Evolutionary conservation across 2,888 invertebrate genomes (phyloP), one percentile per base, ranked within the genome.

Genomic region (Andrena marginata): DNA sequence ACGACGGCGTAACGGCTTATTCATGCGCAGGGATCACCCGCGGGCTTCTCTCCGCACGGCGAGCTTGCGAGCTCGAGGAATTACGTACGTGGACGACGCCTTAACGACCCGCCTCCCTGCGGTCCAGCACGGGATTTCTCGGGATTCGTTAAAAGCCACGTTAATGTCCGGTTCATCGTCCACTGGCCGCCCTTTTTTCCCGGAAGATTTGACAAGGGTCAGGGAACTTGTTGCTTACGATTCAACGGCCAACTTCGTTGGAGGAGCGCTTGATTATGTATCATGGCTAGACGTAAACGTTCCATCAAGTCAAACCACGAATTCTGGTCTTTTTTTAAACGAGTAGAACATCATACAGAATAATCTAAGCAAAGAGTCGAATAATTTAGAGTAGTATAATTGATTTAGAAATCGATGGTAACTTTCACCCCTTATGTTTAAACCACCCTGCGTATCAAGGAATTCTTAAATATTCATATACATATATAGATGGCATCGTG

Each of bases 1-100:
- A 87, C 84, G 87, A 83, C 79, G 42, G 60, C 86, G 87, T 93
- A 91, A 92, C 93, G 89, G 90, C 90, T 93, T 92, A 93, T 93
- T 93, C 93, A 92, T 93, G 91, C 90, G 88, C 83, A 79, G 87
- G 88, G 87, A 90, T 90, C 89, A 89, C 88, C 82, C 84, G 80
- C 85, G 67, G 81, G 71, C 77, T 80, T 81, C 79, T 71, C 72
- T 71, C 72, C 10, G 71, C 59, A 62, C 62, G 13, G 54, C 23
- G 68, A 70, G 81, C 54, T 62, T 60, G 62, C 71, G 63, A 77
- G 69, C 73, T 69, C 74, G 74, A 65, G 74, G 82, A 83, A 79
- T 84, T 87, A 87, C 80, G 80, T 79, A 78, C 75, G 77, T 54
- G 82, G 71, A 78, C 67, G 85, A 84, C 72, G 77, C 82, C 87